These are phyloP conservation scores for Apostichopus japonicus DNA, from an alignment of 35 echinoderm and acorn worm genomes.

Conservation along the genomic window DNA sequence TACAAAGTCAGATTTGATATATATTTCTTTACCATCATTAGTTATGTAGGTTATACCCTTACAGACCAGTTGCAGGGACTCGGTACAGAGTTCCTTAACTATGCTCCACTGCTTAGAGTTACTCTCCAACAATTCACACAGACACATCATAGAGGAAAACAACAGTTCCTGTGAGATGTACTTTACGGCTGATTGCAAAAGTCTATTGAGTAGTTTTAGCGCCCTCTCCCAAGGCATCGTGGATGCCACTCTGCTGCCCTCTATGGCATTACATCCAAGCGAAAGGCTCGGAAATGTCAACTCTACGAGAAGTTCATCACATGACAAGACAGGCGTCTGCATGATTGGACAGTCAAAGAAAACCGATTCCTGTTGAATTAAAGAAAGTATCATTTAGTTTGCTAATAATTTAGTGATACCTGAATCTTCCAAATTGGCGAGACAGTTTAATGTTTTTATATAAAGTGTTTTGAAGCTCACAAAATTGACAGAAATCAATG, in stretches of 20 bases:
- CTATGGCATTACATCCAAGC: not conserved
- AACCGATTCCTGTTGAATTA: not conserved
- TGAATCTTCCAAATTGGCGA: no score
- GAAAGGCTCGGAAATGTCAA: not conserved
- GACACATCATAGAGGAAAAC: not conserved
- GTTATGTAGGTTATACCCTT: not conserved
- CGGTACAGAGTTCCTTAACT: not conserved
- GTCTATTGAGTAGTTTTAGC: not conserved
- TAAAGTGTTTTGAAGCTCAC: no score
- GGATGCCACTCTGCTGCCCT: no score
- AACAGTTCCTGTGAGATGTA: not conserved
- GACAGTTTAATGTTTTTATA: no score
- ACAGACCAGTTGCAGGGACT: not conserved
- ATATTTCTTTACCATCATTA: not conserved
- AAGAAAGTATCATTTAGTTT: not conserved
- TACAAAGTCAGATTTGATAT: no score
- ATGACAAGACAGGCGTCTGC: not conserved
- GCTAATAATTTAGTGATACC: no score
- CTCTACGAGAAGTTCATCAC: not conserved
- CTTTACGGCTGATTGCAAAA: not conserved
- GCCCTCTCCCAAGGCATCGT: not conserved
- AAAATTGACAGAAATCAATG: no score
- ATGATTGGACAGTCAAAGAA: constrained; percentile 1
- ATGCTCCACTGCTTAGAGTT: not conserved
- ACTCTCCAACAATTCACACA: not conserved